Percentiles rank a stretch among this genome's conserved stretches.
These are phyloP conservation scores for Lithophane leautieri DNA, from an alignment of 2,888 invertebrate genomes.

Conservation along the genomic window DNA sequence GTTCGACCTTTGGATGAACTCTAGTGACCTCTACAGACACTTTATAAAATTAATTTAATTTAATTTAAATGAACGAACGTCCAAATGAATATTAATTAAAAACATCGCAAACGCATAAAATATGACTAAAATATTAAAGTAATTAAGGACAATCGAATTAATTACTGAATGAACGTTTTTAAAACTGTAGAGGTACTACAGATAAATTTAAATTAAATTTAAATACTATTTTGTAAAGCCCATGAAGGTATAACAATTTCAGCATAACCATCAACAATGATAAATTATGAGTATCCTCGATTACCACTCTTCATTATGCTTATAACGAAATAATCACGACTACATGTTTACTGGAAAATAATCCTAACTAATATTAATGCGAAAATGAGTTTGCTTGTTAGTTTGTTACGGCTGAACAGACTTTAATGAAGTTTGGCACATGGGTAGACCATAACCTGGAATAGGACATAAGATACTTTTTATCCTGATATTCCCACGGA, in stretches of 20 bases:
- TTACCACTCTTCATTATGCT: background rate
- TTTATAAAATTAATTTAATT: background rate
- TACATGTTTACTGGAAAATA: background rate
- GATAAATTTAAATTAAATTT: background rate
- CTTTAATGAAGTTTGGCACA: no score
- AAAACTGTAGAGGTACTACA: background rate
- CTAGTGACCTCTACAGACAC: no score
- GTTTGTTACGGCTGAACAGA: no score
- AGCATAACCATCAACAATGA: background rate
- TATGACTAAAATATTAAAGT: background rate
- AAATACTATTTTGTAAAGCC: background rate
- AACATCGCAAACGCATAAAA: background rate
- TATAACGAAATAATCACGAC: background rate
- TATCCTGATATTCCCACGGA: no score
- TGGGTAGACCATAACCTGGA: no score
- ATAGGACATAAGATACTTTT: no score
- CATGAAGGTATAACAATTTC: background rate
- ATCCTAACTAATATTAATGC: background rate
- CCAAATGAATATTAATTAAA: background rate
- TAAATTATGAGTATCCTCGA: conserved; percentile 8
- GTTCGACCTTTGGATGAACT: background rate
- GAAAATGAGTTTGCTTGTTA: no score
- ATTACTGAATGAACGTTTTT: background rate
- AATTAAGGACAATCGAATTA: background rate
- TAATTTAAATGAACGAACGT: background rate